phyloP scores from a whole-genome alignment of 2,888 invertebrate species.

The Drosophila leonis region DNA sequence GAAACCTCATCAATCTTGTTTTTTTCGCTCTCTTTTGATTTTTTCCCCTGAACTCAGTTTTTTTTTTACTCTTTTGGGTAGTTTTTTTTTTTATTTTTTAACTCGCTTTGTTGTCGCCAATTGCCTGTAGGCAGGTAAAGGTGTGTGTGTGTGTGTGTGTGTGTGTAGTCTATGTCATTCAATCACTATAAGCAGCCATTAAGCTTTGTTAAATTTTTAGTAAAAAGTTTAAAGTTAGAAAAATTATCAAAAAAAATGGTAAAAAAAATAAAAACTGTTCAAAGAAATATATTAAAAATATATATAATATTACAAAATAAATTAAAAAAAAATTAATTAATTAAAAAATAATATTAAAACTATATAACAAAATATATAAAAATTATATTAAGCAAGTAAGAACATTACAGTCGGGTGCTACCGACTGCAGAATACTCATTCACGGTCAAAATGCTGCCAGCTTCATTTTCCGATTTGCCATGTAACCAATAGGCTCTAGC shows the following conservation, averaged over 20 bases:
- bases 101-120: conserved; percentile 6
- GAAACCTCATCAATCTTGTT: conserved; percentile 71
- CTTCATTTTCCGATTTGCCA: too few relatives aligned
- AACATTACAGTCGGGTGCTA: too few relatives aligned
- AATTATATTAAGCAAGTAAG: too few relatives aligned
- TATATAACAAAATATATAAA: too few relatives aligned
- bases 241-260: too few relatives aligned
- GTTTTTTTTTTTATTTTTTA: too few relatives aligned
- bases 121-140: background rate
- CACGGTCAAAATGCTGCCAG: too few relatives aligned
- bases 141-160: background rate
- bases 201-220: background rate
- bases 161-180: background rate
- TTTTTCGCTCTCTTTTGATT: background rate
- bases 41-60: background rate
- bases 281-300: background rate
- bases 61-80: conserved; percentile 10
- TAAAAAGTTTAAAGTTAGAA: background rate
- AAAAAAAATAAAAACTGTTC: background rate
- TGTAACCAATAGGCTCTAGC: too few relatives aligned
- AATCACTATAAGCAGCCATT: background rate
- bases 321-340: too few relatives aligned
- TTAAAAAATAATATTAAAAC: too few relatives aligned
- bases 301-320: too few relatives aligned
- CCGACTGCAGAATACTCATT: too few relatives aligned